phyloP scores from a whole-genome alignment of 1,140 invertebrate genomes.

The Reticulitermes speratus region DNA sequence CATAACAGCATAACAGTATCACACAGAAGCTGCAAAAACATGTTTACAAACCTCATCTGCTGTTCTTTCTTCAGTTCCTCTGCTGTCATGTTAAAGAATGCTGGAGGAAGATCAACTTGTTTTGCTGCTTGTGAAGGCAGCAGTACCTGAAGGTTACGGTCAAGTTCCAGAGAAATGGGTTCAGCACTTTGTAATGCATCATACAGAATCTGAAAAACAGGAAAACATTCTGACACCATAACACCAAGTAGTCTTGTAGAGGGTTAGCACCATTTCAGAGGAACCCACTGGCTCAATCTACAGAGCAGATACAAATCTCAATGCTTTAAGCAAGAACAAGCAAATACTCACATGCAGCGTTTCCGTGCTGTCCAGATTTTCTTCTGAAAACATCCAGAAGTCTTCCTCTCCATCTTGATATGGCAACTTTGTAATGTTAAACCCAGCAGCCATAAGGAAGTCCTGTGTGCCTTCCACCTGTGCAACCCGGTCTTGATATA shows the following conservation, averaged over 20 bases:
- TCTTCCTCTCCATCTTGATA: slow-evolving; percentile 54
- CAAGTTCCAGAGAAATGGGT: slow-evolving; percentile 77
- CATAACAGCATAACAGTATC: too few species aligned
- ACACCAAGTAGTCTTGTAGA: background rate
- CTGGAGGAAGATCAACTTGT: slow-evolving; percentile 70
- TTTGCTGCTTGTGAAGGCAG: slow-evolving; percentile 69
- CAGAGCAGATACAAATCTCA: background rate
- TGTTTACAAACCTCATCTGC: slow-evolving; percentile 57
- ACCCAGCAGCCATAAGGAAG: slow-evolving; percentile 82
- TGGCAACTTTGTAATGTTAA: slow-evolving; percentile 46
- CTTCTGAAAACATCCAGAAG: slow-evolving; percentile 61
- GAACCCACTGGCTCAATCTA: background rate
- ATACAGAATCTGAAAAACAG: slow-evolving; percentile 57
- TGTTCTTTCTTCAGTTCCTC: slow-evolving; percentile 87
- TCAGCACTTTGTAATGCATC: slow-evolving; percentile 78
- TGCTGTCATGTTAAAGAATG: slow-evolving; percentile 75
- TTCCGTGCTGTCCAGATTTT: slow-evolving; percentile 54
- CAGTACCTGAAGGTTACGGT: slow-evolving; percentile 82
- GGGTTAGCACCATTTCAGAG: background rate
- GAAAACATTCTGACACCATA: background rate
- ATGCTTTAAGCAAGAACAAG: background rate
- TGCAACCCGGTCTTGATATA: slow-evolving; percentile 76
- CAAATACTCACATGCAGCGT: slow-evolving; percentile 53
- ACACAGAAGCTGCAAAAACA: too few species aligned
- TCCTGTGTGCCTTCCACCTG: slow-evolving; percentile 77